Percentiles rank a stretch among this genome's conserved stretches.
Conservation (phyloP, 2,888 invertebrate genomes). For the Agrotis ipsilon region DNA sequence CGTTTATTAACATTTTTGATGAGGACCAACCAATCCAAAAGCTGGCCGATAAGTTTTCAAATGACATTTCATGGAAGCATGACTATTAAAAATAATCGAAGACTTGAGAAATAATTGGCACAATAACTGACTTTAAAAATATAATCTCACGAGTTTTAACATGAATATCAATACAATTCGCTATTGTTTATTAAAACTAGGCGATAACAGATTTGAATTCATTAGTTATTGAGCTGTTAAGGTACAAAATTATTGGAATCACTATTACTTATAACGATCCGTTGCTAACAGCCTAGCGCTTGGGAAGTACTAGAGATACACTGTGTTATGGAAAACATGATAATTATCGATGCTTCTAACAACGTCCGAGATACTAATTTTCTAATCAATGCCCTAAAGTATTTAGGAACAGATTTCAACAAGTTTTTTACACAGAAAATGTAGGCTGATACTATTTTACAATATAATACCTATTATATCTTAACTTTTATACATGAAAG, state of each 20-base stretch:
- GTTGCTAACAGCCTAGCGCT: constrained; percentile 80
- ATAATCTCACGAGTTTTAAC: constrained; percentile 51
- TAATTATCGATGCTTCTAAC: constrained; percentile 9
- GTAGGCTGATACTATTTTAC: constrained; percentile 39
- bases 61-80: constrained; percentile 50
- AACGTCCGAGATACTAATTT: constrained; percentile 19
- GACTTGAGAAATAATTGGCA: constrained; percentile 63
- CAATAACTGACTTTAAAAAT: constrained; percentile 61
- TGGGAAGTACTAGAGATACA: constrained; percentile 72
- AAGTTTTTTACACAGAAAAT: constrained; percentile 51
- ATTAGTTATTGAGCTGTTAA: constrained; percentile 83
- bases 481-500: constrained; percentile 58
- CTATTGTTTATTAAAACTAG: constrained; percentile 73
- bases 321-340: constrained; percentile 60
- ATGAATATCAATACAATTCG: constrained; percentile 56
- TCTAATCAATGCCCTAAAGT: constrained; percentile 27
- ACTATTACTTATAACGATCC: constrained; percentile 80
- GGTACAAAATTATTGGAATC: constrained; percentile 85
- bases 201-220: constrained; percentile 76
- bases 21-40: constrained; percentile 39
- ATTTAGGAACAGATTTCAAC: constrained; percentile 46
- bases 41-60: constrained; percentile 29
- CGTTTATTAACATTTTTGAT: constrained; percentile 33
- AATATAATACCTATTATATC: constrained; percentile 47
- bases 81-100: constrained; percentile 48